These are phyloP conservation scores for Pararge aegeria DNA, from an alignment of 1,140 invertebrate genomes.

Conservation along the genomic window DNA sequence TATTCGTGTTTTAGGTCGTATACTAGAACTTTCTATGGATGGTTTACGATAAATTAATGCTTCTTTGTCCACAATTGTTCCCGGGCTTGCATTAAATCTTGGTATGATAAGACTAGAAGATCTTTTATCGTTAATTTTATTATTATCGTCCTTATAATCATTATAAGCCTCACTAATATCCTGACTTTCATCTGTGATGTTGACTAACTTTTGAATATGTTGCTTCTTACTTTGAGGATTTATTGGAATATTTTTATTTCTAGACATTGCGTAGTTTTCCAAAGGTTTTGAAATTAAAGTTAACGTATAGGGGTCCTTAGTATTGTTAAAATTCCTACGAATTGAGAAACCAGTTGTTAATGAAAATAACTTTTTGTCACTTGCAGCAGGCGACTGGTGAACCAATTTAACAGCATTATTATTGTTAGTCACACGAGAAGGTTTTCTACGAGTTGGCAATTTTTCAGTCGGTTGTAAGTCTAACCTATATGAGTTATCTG, in stretches of 20 bases:
- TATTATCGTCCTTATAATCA: slow-evolving; percentile 11
- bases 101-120: slow-evolving; percentile 25
- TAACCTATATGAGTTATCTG: slow-evolving; percentile 60
- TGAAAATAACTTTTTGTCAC: slow-evolving; percentile 63
- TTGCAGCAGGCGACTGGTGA: slow-evolving; percentile 34
- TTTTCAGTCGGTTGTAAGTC: slow-evolving; percentile 53
- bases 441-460: slow-evolving; percentile 43
- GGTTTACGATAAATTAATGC: slow-evolving; percentile 20
- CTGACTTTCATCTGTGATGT: not conserved
- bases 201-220: slow-evolving; percentile 40
- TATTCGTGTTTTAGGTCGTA: slow-evolving; percentile 32
- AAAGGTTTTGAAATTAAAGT: slow-evolving; percentile 59
- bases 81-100: slow-evolving; percentile 38
- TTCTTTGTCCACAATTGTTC: slow-evolving; percentile 40
- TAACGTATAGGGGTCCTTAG: slow-evolving; percentile 69
- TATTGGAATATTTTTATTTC: slow-evolving; percentile 21
- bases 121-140: slow-evolving; percentile 11
- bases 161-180: slow-evolving; percentile 12
- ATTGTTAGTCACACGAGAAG: slow-evolving; percentile 49
- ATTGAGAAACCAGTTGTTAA: slow-evolving; percentile 76
- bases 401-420: slow-evolving; percentile 44
- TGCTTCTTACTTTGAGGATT: slow-evolving; percentile 33
- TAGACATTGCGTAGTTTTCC: slow-evolving; percentile 39
- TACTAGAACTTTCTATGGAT: slow-evolving; percentile 17
- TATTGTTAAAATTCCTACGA: slow-evolving; percentile 62